A percentile compares a stretch with the other conserved stretches of the same genome.
Conservation (phyloP, 2,888 invertebrate species). For the Drosophila affinis region DNA sequence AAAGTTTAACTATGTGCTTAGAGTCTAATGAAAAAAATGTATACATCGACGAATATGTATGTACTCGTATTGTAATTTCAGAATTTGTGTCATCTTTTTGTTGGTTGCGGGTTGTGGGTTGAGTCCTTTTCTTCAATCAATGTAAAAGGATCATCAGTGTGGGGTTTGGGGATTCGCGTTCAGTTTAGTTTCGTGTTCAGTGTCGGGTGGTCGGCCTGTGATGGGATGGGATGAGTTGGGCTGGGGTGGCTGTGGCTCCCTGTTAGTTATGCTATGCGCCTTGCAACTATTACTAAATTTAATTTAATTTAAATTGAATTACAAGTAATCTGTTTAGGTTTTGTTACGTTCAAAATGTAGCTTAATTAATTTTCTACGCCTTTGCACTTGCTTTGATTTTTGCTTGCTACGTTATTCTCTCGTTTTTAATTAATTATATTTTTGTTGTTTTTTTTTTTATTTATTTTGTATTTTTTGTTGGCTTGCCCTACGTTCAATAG, state of each 20-base stretch:
- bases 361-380: slow-evolving; percentile 57
- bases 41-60: slow-evolving; percentile 83
- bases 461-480: slow-evolving; percentile 52
- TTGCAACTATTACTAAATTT: slow-evolving; percentile 76
- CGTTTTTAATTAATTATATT: slow-evolving; percentile 48
- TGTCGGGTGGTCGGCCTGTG: slow-evolving; percentile 9
- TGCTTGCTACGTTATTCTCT: slow-evolving; percentile 67
- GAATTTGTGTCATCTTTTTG: slow-evolving; percentile 50
- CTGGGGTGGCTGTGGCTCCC: slow-evolving; percentile 19
- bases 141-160: neutral
- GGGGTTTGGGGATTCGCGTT: slow-evolving; percentile 5
- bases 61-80: slow-evolving; percentile 64
- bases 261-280: slow-evolving; percentile 73
- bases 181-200: slow-evolving; percentile 13
- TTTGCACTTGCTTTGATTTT: slow-evolving; percentile 68
- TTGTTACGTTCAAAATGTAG: slow-evolving; percentile 48
- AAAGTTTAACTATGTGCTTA: slow-evolving; percentile 83
- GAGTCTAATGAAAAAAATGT: slow-evolving; percentile 82
- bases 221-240: slow-evolving; percentile 36
- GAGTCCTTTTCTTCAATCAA: slow-evolving; percentile 46
- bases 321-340: slow-evolving; percentile 59
- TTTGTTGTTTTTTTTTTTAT: slow-evolving; percentile 48
- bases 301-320: slow-evolving; percentile 77
- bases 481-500: slow-evolving; percentile 70
- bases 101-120: neutral